Evolutionary conservation across 2,888 invertebrate species (phyloP).

Genomic region (Conomelus anceps): DNA sequence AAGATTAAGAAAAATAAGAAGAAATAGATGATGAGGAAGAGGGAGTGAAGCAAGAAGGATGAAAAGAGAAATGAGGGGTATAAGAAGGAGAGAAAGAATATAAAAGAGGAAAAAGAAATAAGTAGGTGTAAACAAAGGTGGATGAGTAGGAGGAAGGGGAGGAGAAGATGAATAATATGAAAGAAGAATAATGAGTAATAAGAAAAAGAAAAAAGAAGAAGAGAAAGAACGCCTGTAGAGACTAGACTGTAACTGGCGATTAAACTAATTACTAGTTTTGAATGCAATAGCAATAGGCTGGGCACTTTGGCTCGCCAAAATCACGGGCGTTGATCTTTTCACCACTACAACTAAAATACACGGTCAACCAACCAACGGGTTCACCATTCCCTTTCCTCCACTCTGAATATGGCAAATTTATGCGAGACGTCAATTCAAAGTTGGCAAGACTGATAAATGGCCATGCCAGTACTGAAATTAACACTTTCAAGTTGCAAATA

Average conservation of each 20-base stretch:
- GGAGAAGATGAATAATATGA: neutral
- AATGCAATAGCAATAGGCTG: neutral
- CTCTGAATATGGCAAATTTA: neutral
- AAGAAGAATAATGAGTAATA: neutral
- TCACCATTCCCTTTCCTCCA: too few species aligned
- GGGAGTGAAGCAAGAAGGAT: neutral
- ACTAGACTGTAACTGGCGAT: neutral
- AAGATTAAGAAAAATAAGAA: neutral
- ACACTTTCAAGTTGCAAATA: neutral
- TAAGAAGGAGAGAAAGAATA: neutral
- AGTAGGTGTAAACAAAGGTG: too few species aligned
- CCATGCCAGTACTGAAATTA: neutral
- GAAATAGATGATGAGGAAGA: neutral
- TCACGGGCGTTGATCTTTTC: neutral
- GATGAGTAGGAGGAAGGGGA: too few species aligned
- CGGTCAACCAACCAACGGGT: neutral
- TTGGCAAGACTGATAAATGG: neutral
- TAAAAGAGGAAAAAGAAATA: neutral
- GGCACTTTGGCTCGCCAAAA: neutral
- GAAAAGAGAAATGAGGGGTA: too few species aligned
- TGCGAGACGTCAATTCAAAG: too few species aligned
- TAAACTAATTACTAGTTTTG: neutral
- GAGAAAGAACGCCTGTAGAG: neutral
- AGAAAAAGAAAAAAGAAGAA: neutral
- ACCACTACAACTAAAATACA: neutral